These are phyloP conservation scores for Ephialtes manifestator DNA, from an alignment of 2,888 invertebrate genomes.

Conservation along the genomic window DNA sequence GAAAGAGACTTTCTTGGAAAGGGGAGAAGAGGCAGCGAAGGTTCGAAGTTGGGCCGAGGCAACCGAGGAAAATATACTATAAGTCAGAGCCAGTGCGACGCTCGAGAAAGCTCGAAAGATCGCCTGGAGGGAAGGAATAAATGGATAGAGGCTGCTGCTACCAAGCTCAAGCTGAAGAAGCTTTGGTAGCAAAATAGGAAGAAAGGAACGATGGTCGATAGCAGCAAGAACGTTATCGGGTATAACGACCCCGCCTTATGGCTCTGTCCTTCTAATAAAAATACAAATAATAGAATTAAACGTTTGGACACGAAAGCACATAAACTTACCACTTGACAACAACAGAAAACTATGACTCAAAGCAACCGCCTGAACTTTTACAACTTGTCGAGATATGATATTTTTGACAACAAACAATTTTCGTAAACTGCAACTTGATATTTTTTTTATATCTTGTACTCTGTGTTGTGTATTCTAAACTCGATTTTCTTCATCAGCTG, in stretches of 20 bases:
- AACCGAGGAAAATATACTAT: conserved; percentile 28
- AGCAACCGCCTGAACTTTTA: background rate
- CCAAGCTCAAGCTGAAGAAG: conserved; percentile 33
- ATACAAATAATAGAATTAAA: background rate
- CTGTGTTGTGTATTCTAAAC: no score
- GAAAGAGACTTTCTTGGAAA: conserved; percentile 1
- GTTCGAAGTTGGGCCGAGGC: conserved; percentile 44
- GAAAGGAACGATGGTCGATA: conserved; percentile 37
- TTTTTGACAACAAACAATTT: background rate
- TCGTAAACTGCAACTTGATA: background rate
- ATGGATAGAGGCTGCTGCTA: conserved; percentile 40
- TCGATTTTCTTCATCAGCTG: no score
- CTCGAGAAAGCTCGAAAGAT: conserved; percentile 61
- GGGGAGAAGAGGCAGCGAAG: conserved; percentile 9
- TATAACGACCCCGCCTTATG: conserved; percentile 45
- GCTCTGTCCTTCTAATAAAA: conserved; percentile 29
- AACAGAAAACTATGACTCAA: background rate
- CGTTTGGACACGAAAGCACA: background rate
- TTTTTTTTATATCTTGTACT: no score
- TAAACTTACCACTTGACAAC: background rate
- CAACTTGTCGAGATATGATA: background rate
- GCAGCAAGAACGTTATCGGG: conserved; percentile 41
- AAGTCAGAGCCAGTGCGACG: conserved; percentile 35
- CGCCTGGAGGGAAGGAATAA: conserved; percentile 47
- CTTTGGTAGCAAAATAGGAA: conserved; percentile 36